Conservation (phyloP, 2,113 vertebrate species). For the Cyphomyrus discorhynchus region DNA sequence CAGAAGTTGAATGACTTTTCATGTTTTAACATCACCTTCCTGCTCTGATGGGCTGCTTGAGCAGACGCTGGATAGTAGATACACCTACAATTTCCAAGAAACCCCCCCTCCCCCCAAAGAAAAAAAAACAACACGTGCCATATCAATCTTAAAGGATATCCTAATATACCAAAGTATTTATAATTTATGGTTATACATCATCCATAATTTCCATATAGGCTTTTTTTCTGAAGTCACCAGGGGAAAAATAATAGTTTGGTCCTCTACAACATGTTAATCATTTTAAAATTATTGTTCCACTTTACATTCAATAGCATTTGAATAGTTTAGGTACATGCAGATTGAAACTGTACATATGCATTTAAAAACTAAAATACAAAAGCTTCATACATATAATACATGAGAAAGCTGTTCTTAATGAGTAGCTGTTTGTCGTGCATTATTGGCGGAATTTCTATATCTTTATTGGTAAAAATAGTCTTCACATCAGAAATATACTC, state of each 20-base stretch:
- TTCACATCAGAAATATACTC: background rate
- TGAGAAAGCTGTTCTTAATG: slow-evolving; percentile 27
- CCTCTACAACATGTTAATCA: slow-evolving; percentile 43
- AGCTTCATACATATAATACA: slow-evolving; percentile 29
- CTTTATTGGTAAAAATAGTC: slow-evolving; percentile 12
- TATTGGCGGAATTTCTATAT: slow-evolving; percentile 45
- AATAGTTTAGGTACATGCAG: slow-evolving; percentile 66
- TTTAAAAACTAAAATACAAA: slow-evolving; percentile 30
- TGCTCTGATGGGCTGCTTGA: background rate
- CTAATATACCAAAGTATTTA: slow-evolving; percentile 1
- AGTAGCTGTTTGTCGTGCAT: slow-evolving; percentile 41
- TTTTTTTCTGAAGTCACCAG: slow-evolving; percentile 32
- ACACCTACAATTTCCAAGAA: background rate
- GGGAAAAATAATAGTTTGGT: slow-evolving; percentile 51
- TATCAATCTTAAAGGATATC: background rate
- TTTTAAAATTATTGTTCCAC: slow-evolving; percentile 43
- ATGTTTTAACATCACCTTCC: background rate
- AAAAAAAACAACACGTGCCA: background rate
- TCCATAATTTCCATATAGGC: slow-evolving; percentile 53
- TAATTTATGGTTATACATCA: background rate
- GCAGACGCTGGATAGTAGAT: background rate
- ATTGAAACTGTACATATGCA: slow-evolving; percentile 49
- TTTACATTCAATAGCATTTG: slow-evolving; percentile 67
- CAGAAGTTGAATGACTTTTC: background rate
- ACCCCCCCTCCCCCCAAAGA: background rate